A percentile compares a stretch with the other conserved stretches of the same genome.
phyloP scores from a whole-genome alignment of 1,140 invertebrate species.

The Tetramorium parvispinum region DNA sequence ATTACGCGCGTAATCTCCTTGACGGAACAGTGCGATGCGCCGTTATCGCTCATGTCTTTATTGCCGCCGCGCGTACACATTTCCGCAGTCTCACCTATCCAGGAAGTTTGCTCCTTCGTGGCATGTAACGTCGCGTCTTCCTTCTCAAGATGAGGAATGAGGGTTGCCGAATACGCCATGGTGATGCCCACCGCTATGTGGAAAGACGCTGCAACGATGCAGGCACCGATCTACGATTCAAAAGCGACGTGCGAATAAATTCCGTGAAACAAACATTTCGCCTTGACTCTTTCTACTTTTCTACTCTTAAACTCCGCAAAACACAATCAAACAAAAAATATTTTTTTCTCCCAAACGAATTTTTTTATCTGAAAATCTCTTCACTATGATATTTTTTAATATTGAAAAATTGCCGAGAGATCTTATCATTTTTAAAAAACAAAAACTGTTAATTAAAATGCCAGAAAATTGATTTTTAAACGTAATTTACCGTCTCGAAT shows the following conservation, averaged over 20 bases:
- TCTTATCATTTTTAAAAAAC: neutral
- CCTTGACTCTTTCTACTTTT: neutral
- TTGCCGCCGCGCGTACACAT: neutral
- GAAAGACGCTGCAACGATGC: conserved; percentile 86
- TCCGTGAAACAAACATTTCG: neutral
- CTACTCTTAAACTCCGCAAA: neutral
- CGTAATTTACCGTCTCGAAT: neutral
- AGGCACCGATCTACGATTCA: conserved; percentile 84
- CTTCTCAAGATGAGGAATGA: conserved; percentile 86
- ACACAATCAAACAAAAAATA: neutral
- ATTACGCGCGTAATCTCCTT: neutral
- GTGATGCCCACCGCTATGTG: conserved; percentile 87
- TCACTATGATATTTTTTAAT: neutral
- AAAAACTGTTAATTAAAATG: too few relatives aligned
- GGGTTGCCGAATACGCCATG: conserved; percentile 87
- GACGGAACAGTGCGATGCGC: neutral
- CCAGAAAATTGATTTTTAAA: too few relatives aligned
- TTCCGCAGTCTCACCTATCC: conserved; percentile 83
- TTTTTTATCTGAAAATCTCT: neutral
- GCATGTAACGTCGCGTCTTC: conserved; percentile 80
- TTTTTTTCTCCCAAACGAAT: neutral
- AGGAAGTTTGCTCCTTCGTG: conserved; percentile 84
- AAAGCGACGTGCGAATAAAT: neutral
- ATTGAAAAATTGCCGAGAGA: neutral
- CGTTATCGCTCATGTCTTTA: neutral